Conservation (phyloP, 2,888 invertebrate genomes). For the Panorpa germanica region DNA sequence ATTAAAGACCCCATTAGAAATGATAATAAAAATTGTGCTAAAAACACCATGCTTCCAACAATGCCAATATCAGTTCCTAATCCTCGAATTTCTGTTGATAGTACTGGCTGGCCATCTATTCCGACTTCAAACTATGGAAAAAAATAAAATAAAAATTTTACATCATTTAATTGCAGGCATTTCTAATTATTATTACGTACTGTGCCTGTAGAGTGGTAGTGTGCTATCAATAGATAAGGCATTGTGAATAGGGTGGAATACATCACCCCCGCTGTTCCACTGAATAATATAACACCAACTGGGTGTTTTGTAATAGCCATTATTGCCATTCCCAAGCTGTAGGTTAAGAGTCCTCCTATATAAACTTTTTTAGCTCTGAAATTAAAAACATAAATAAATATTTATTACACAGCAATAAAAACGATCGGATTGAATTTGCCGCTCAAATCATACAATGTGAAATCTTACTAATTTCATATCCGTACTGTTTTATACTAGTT, state of each 20-base stretch:
- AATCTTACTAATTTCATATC: conserved; percentile 7
- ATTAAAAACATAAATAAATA: conserved; percentile 14
- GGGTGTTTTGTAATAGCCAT: conserved; percentile 64
- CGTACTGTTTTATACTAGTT: no score
- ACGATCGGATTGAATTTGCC: neutral
- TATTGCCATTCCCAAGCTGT: conserved; percentile 73
- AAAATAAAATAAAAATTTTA: conserved; percentile 11
- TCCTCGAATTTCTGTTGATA: conserved; percentile 53
- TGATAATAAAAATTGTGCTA: conserved; percentile 84
- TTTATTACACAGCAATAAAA: neutral
- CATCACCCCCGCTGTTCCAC: conserved; percentile 91
- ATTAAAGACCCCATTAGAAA: conserved; percentile 75
- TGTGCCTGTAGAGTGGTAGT: conserved; percentile 80
- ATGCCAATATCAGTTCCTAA: conserved; percentile 90
- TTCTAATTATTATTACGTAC: conserved; percentile 31
- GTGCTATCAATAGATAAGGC: conserved; percentile 86
- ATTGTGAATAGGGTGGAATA: conserved; percentile 94
- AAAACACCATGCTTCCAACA: conserved; percentile 88
- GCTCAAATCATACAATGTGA: neutral
- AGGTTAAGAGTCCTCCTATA: conserved; percentile 72
- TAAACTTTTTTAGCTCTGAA: conserved; percentile 73
- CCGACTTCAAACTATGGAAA: conserved; percentile 37
- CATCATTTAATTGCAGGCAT: no score
- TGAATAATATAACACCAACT: conserved; percentile 67
- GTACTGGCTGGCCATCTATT: conserved; percentile 30